Conservation (phyloP, 2,113 vertebrate species). For the Oreochromis spilurus region DNA sequence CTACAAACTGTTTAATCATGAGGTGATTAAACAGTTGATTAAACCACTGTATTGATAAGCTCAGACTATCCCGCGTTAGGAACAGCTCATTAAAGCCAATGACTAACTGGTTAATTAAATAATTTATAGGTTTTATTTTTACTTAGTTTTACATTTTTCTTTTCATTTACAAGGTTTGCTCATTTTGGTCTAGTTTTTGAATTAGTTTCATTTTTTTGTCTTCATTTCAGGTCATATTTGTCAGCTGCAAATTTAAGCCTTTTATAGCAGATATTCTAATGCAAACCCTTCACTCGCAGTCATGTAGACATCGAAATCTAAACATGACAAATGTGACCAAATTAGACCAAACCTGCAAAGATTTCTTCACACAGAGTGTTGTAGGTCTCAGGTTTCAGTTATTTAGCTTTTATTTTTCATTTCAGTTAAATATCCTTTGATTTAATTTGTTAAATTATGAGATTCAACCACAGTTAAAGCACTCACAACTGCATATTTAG, state of each 20-base stretch:
- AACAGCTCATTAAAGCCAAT: not conserved
- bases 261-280: not conserved
- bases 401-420: not conserved
- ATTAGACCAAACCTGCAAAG: not conserved
- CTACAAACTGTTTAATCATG: not conserved
- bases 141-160: not conserved
- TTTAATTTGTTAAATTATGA: not conserved
- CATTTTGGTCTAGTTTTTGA: not conserved
- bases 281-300: not conserved
- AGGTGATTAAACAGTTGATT: not conserved
- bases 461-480: not conserved
- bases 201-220: not conserved
- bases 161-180: not conserved
- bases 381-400: not conserved
- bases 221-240: not conserved
- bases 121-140: not conserved
- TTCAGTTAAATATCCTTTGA: not conserved
- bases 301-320: not conserved
- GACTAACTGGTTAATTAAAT: not conserved
- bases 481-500: not conserved
- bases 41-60: not conserved
- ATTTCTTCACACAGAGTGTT: not conserved
- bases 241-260: not conserved
- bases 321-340: not conserved
- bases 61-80: rapidly evolving